phyloP scores from a whole-genome alignment of 2,113 vertebrate genomes.

The Acanthisitta chloris region DNA sequence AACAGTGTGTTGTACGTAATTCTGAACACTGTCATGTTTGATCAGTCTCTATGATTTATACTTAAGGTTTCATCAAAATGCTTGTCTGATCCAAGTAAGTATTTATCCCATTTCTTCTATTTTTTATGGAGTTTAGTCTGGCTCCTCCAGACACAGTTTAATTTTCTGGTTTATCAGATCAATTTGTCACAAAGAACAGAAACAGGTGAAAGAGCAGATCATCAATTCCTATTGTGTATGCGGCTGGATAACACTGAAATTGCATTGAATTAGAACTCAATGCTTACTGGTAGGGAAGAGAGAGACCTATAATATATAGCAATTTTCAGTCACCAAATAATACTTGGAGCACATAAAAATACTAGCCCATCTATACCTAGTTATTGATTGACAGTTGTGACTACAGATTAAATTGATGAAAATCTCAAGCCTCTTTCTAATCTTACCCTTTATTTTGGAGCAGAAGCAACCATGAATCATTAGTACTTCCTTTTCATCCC shows the following conservation, averaged over 20 bases:
- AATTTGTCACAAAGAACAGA: slow-evolving; percentile 59
- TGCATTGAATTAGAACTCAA: slow-evolving; percentile 52
- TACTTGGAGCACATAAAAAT: background rate
- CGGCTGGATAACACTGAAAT: slow-evolving; percentile 49
- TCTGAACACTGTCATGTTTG: background rate
- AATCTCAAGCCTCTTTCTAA: background rate
- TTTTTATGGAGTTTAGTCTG: slow-evolving; percentile 44
- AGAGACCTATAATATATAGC: background rate
- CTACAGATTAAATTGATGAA: background rate
- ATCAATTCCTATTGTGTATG: slow-evolving; percentile 63
- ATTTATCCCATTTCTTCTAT: slow-evolving; percentile 25
- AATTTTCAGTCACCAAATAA: slow-evolving; percentile 20
- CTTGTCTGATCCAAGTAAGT: slow-evolving; percentile 44
- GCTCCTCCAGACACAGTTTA: slow-evolving; percentile 58
- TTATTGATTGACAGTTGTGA: background rate
- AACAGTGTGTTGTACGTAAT: background rate
- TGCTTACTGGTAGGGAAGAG: slow-evolving; percentile 6
- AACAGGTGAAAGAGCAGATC: slow-evolving; percentile 62
- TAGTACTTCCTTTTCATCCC: background rate
- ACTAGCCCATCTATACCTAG: background rate
- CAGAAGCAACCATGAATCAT: background rate
- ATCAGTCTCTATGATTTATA: slow-evolving; percentile 43
- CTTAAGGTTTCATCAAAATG: slow-evolving; percentile 52
- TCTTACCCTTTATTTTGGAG: slow-evolving; percentile 5
- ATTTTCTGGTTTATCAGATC: slow-evolving; percentile 71